Evolutionary conservation across 1,140 invertebrate species (phyloP).

Genomic region (Ctenoplectra terminalis): DNA sequence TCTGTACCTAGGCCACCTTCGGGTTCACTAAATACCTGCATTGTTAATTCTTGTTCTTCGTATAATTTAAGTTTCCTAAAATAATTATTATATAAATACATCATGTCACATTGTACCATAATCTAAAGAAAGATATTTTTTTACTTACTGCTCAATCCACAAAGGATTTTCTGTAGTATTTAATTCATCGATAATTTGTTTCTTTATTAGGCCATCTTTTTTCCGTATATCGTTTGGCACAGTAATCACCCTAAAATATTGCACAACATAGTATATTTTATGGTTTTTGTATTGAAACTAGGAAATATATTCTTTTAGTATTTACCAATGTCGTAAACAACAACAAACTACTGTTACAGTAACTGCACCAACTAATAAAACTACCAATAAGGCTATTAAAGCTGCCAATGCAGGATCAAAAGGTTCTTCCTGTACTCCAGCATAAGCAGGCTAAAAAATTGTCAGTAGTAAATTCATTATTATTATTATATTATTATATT

Average conservation of each 20-base stretch:
- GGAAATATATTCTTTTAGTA: slow-evolving; percentile 49
- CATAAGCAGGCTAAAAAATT: slow-evolving; percentile 81
- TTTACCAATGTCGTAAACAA: slow-evolving; percentile 93
- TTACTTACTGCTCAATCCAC: slow-evolving; percentile 94
- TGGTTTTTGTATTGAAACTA: neutral
- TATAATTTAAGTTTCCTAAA: slow-evolving; percentile 93
- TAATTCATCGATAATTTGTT: slow-evolving; percentile 91
- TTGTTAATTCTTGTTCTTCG: slow-evolving; percentile 95
- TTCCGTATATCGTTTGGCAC: slow-evolving; percentile 87
- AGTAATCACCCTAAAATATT: slow-evolving; percentile 84
- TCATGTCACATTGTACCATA: neutral
- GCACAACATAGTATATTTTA: neutral
- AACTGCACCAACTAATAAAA: slow-evolving; percentile 93
- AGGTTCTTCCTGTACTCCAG: slow-evolving; percentile 85
- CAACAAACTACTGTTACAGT: slow-evolving; percentile 95
- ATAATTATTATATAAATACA: slow-evolving; percentile 32
- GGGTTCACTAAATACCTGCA: slow-evolving; percentile 94
- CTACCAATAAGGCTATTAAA: slow-evolving; percentile 92
- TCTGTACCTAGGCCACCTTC: slow-evolving; percentile 84
- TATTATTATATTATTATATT: too few relatives aligned
- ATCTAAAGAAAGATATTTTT: neutral
- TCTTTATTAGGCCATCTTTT: slow-evolving; percentile 91
- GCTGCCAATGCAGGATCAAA: slow-evolving; percentile 94
- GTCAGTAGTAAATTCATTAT: too few relatives aligned
- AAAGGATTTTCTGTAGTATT: slow-evolving; percentile 96